Conservation (phyloP, 2,888 invertebrate species). For the Anorthoa munda region DNA sequence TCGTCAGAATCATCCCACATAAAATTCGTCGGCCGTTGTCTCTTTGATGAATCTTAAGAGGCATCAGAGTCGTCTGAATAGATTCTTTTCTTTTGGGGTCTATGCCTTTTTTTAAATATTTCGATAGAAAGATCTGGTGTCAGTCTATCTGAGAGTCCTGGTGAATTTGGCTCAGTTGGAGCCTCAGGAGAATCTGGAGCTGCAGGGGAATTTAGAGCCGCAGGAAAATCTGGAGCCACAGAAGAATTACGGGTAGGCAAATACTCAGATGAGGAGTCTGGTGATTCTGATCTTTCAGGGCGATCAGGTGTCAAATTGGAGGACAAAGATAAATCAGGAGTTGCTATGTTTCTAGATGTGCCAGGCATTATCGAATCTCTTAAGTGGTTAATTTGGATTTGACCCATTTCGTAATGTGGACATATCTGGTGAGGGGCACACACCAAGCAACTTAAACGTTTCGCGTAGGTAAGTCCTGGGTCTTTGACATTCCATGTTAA, state of each 20-base stretch:
- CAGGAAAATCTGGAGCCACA: too few species aligned
- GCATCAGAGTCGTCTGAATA: slow-evolving; percentile 1
- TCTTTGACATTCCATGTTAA: not conserved
- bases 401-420: not conserved
- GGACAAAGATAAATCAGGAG: too few species aligned
- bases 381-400: not conserved
- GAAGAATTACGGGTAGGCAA: too few species aligned
- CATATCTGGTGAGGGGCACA: slow-evolving; percentile 2
- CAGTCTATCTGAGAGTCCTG: too few species aligned
- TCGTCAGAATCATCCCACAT: not conserved
- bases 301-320: not conserved
- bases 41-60: not conserved
- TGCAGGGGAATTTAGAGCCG: too few species aligned
- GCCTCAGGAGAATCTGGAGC: too few species aligned
- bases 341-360: too few species aligned
- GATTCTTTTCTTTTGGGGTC: not conserved
- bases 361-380: too few species aligned
- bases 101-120: not conserved
- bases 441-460: not conserved
- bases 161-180: too few species aligned
- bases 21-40: not conserved
- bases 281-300: too few species aligned
- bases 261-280: too few species aligned
- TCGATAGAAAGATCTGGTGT: not conserved
- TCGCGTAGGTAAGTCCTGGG: not conserved